Percentiles rank a stretch among this genome's conserved stretches.
phyloP scores from a whole-genome alignment of 2,113 vertebrate species.

The Sinosuthora webbiana region DNA sequence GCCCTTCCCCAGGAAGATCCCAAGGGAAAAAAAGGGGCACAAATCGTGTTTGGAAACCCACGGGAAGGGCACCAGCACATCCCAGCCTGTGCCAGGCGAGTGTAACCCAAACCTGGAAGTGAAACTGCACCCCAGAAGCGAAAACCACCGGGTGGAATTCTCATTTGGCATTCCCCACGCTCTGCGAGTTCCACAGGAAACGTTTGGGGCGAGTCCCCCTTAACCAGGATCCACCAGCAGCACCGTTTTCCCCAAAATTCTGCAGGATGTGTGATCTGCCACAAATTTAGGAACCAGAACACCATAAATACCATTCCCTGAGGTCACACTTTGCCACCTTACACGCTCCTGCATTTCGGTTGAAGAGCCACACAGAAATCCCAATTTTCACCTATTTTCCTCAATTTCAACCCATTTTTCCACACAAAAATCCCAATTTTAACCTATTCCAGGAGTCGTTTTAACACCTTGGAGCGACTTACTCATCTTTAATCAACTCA shows the following conservation, averaged over 20 bases:
- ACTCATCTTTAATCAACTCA: neutral
- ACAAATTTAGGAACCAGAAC: rapidly evolving
- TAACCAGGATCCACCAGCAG: rapidly evolving
- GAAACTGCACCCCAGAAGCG: neutral
- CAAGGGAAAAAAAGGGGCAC: too few relatives aligned
- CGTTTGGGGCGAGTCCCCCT: neutral
- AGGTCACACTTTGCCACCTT: neutral
- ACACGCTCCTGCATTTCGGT: neutral
- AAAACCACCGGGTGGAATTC: neutral
- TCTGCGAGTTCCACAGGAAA: neutral
- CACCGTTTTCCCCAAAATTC: neutral
- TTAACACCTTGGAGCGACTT: rapidly evolving
- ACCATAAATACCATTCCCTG: rapidly evolving
- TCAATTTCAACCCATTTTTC: too few relatives aligned
- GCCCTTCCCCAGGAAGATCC: neutral
- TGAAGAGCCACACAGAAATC: neutral
- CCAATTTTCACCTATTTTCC: neutral
- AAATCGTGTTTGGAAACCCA: rapidly evolving
- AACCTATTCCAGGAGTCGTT: neutral
- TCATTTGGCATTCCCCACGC: neutral
- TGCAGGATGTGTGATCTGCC: neutral
- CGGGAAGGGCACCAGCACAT: rapidly evolving
- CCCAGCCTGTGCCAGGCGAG: rapidly evolving
- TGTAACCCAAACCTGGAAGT: neutral
- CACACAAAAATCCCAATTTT: neutral